These are phyloP conservation scores for Corynorhinus townsendii DNA, from an alignment of 2,113 vertebrate species.

Conservation along the genomic window DNA sequence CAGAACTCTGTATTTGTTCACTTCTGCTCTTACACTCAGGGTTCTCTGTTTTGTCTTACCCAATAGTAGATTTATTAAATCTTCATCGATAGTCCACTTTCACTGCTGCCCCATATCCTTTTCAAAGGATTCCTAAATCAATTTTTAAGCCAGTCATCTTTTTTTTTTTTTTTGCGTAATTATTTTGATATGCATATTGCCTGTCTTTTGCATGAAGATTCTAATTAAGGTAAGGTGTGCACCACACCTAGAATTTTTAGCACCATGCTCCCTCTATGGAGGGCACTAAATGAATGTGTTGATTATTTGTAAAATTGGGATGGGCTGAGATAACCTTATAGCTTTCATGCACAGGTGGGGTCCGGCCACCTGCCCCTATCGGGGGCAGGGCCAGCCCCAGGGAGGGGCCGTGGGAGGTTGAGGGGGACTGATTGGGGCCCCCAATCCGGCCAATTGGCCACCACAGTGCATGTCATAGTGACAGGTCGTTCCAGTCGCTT, in stretches of 20 bases:
- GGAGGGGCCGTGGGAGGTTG: no score
- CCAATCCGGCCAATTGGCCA: no score
- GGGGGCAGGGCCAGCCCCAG: no score
- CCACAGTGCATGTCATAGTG: no score
- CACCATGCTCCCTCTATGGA: neutral
- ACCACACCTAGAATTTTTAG: neutral
- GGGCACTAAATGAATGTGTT: neutral
- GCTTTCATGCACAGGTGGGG: neutral
- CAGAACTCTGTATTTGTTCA: neutral
- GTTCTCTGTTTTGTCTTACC: neutral
- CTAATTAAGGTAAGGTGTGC: neutral
- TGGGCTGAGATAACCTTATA: neutral
- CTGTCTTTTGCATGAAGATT: neutral
- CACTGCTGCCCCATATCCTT: neutral
- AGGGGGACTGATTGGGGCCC: no score
- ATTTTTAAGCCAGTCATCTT: neutral
- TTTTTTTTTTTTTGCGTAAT: neutral
- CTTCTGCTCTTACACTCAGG: neutral
- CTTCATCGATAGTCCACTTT: neutral
- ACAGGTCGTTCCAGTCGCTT: no score
- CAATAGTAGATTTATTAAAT: no score
- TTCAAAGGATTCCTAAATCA: neutral
- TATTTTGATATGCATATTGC: neutral
- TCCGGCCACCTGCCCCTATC: no score
- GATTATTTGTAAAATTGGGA: neutral